phyloP scores from a whole-genome alignment of 2,113 vertebrate genomes.

The Calyptomena viridis region DNA sequence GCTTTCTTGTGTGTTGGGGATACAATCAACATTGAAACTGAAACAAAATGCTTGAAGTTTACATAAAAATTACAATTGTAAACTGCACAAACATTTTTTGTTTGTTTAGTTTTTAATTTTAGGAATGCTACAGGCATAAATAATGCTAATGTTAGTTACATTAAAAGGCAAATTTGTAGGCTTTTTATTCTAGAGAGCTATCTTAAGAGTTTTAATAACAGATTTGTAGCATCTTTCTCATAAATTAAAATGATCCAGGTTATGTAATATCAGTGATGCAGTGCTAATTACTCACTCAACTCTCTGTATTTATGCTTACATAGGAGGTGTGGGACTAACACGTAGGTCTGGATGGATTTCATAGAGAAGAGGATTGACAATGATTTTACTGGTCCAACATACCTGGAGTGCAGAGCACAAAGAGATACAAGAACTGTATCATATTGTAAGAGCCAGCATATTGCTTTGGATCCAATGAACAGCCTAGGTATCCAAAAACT shows the following conservation, averaged over 20 bases:
- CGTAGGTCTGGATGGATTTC: neutral
- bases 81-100: fast-evolving
- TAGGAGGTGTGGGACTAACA: neutral
- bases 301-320: neutral
- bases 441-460: neutral
- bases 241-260: neutral
- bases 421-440: neutral
- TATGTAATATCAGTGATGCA: neutral
- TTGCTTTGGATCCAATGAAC: neutral
- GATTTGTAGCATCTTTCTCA: neutral
- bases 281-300: neutral
- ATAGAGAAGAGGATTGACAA: neutral
- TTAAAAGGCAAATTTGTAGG: neutral
- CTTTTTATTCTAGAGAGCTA: neutral
- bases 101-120: neutral
- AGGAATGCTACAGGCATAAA: neutral
- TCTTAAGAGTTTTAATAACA: neutral
- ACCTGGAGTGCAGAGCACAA: neutral
- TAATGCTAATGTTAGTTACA: neutral
- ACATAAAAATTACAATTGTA: neutral
- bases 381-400: neutral
- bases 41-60: neutral
- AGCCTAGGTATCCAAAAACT: too few species aligned
- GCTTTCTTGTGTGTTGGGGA: neutral
- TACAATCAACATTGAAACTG: neutral